Conservation (phyloP, 30 jellyfish, hydroid and myxozoan genomes). For the Aurelia aurita region DNA sequence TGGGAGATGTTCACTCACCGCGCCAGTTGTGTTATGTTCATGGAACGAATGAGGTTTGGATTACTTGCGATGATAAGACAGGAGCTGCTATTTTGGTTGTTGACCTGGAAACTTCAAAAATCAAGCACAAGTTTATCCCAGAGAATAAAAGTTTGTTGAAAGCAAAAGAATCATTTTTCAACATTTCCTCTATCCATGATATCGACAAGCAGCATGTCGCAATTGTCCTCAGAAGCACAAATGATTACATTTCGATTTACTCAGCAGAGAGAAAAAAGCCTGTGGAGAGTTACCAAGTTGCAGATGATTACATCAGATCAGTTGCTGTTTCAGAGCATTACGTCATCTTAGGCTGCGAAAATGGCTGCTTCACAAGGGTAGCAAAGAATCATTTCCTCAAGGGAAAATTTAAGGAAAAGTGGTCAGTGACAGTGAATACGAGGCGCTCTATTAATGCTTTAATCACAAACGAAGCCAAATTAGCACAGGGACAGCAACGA, state of each 20-base stretch:
- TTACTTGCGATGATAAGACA: slow-evolving; percentile 73
- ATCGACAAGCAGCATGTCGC: slow-evolving; percentile 75
- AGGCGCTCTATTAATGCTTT: slow-evolving; percentile 62
- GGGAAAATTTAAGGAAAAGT: slow-evolving; percentile 57
- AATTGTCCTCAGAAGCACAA: slow-evolving; percentile 73
- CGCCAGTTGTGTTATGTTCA: slow-evolving; percentile 72
- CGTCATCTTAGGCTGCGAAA: slow-evolving; percentile 81
- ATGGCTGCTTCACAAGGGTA: slow-evolving; percentile 49
- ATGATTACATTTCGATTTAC: slow-evolving; percentile 67
- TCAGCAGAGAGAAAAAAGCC: slow-evolving; percentile 51
- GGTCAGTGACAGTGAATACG: slow-evolving; percentile 17
- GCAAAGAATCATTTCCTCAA: slow-evolving; percentile 70
- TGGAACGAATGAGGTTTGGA: slow-evolving; percentile 70
- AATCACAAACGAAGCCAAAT: slow-evolving; percentile 12
- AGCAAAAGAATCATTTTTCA: slow-evolving; percentile 39
- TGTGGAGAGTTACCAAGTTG: slow-evolving; percentile 23
- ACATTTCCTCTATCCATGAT: slow-evolving; percentile 35
- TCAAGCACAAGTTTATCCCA: slow-evolving; percentile 31
- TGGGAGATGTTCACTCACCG: slow-evolving; percentile 62
- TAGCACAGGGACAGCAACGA: not conserved
- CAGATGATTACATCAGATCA: slow-evolving; percentile 64
- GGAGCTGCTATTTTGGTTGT: slow-evolving; percentile 76
- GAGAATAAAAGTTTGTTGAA: slow-evolving; percentile 25
- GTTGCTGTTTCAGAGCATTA: slow-evolving; percentile 43
- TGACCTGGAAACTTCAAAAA: slow-evolving; percentile 42